phyloP scores from a whole-genome alignment of 2,888 invertebrate species.

The Dorcus parallelipipedus region DNA sequence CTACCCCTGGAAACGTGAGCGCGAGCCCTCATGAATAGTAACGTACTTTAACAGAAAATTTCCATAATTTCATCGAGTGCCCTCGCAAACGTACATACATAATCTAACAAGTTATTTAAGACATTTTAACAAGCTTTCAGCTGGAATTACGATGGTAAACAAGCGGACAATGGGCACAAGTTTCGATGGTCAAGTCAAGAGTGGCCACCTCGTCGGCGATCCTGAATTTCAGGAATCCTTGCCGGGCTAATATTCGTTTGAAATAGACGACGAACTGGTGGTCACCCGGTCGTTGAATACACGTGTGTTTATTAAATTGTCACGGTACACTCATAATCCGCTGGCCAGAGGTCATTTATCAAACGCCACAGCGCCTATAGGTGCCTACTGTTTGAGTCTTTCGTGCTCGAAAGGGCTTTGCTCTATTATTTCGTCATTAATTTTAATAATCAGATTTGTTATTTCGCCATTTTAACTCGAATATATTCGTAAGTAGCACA shows the following conservation, averaged over 20 bases:
- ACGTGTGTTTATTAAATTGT: conserved; percentile 34
- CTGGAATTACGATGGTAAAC: not conserved
- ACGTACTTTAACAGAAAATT: too few relatives aligned
- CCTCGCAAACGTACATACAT: not conserved
- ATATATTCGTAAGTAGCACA: not conserved
- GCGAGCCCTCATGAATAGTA: too few relatives aligned
- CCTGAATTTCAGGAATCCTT: not conserved
- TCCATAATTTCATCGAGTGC: not conserved
- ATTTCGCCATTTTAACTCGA: not conserved
- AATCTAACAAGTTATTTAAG: conserved; percentile 1
- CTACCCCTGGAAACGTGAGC: too few relatives aligned
- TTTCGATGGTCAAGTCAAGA: too few relatives aligned
- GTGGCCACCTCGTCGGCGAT: too few relatives aligned
- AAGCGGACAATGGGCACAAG: too few relatives aligned
- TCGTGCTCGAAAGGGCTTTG: conserved; percentile 28
- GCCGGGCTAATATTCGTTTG: not conserved
- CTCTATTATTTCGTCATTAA: conserved; percentile 36
- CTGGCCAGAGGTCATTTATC: conserved; percentile 36
- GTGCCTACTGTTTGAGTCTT: too few relatives aligned
- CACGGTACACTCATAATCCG: conserved; percentile 29
- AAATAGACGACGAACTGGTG: not conserved
- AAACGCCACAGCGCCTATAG: conserved; percentile 17
- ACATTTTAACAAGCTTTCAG: not conserved
- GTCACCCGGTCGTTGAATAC: not conserved
- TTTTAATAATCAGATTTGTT: not conserved